Evolutionary conservation across 2,888 invertebrate genomes (phyloP), one percentile per base, ranked within the genome.

Genomic region (Caenorhabditis zanzibari): DNA sequence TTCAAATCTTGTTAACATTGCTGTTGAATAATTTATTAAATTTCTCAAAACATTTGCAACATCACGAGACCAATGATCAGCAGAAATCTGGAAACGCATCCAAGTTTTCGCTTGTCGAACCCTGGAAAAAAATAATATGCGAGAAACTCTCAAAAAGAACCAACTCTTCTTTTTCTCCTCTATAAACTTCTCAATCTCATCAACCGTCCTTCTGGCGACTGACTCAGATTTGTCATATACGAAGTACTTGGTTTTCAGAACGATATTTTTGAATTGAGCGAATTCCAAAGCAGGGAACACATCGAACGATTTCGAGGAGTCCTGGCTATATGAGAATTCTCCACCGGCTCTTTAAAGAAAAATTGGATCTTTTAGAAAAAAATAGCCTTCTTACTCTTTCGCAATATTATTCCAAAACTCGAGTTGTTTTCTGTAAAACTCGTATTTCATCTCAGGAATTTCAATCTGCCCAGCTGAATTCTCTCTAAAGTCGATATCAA

Each of bases 401-500:
- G 26, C 54, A 10, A 22, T 41, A 3, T 54, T 28, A 24, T 28
- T 49, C 79, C 79, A 80, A 26, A 80, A 80, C 12, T 72, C 44
- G 0, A 35, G n/a, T 0, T 61, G 38, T 3, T 49, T 47, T n/a
- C 32, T 32, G 22, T 64, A 49, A 26, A 63, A 80, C 12, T 61
- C 79, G 19, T 58, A 44, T 35, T 22, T 63, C 54, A 66, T 63
- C 6, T 71, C 77, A 1, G 64, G 12, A 32, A 35, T 72, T 26
- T 9, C 28, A 6, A 72, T 7, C 3, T 49, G 19, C 19, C 49
- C 49, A 49, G n/a, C 49, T 19, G 49, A 47, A 2, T 80, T 56
- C 12, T 58, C 47, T 14, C 19, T 38, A 14, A 80, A 80, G n/a
- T 72, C 58, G 4, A 80, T 66, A 19, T 80, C 54, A 10, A 72